These are phyloP conservation scores for Mythimna vitellina DNA, from an alignment of 2,888 invertebrate genomes.

Conservation along the genomic window DNA sequence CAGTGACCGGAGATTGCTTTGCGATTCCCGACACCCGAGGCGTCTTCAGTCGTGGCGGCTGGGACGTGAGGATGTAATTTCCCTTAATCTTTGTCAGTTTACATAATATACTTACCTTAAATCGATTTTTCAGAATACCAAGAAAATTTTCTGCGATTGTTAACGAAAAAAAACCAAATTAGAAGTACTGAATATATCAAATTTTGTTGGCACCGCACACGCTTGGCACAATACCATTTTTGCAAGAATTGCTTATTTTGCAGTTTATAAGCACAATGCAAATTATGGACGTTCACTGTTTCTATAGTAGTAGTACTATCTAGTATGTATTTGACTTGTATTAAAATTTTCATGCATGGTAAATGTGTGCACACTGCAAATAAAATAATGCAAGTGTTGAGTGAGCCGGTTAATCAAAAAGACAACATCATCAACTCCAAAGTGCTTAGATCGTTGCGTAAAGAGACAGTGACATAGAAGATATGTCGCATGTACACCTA, in stretches of 20 bases:
- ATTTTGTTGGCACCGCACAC: neutral
- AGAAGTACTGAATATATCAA: neutral
- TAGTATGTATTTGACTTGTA: neutral
- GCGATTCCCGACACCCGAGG: too few relatives aligned
- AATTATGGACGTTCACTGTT: neutral
- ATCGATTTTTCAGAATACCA: too few relatives aligned
- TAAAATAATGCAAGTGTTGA: neutral
- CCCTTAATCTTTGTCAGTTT: too few relatives aligned
- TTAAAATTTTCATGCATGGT: neutral
- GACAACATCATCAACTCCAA: conserved; percentile 2
- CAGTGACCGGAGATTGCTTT: too few relatives aligned
- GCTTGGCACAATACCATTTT: conserved; percentile 5
- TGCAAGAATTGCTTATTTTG: neutral
- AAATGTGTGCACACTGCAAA: conserved; percentile 1
- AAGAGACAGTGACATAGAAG: neutral
- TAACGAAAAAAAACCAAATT: neutral
- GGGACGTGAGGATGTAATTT: too few relatives aligned
- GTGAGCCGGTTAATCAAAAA: neutral
- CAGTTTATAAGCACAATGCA: conserved; percentile 1
- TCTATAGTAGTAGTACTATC: neutral
- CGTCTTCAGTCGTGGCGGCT: too few relatives aligned
- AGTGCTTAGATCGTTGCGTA: neutral
- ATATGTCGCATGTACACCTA: too few relatives aligned
- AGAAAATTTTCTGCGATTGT: neutral
- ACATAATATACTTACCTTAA: too few relatives aligned